These are phyloP conservation scores for Cyclopterus lumpus DNA, from an alignment of 2,797 vertebrate species.

Conservation along the genomic window DNA sequence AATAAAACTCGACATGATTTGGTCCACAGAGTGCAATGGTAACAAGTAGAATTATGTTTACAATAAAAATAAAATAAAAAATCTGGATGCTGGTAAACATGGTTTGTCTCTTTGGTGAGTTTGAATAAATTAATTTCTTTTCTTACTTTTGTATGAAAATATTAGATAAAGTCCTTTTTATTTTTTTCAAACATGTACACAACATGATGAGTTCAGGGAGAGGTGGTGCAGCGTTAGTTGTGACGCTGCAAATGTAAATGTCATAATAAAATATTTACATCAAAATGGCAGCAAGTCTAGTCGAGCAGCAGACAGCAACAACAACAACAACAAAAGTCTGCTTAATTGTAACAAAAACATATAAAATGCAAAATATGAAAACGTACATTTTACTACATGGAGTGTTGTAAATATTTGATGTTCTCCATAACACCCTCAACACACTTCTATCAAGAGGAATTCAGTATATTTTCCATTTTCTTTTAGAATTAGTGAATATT, in stretches of 20 bases:
- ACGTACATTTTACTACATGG: conserved; percentile 32
- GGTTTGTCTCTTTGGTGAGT: conserved; percentile 72
- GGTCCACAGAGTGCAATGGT: conserved; percentile 44
- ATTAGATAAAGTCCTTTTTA: conserved; percentile 16
- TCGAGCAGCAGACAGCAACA: conserved; percentile 22
- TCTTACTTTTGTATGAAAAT: conserved; percentile 38
- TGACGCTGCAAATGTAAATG: conserved; percentile 12
- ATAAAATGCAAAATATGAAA: conserved; percentile 45
- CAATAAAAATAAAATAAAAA: conserved; percentile 40
- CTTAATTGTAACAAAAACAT: conserved; percentile 30
- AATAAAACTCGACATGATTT: conserved; percentile 41
- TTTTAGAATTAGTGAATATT: conserved; percentile 7
- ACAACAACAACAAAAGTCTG: background rate
- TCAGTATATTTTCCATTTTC: background rate
- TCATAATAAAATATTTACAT: conserved; percentile 47
- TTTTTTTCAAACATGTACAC: conserved; percentile 4
- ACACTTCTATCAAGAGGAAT: conserved; percentile 13
- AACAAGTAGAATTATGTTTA: conserved; percentile 45
- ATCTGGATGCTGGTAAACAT: conserved; percentile 55
- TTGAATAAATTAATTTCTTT: conserved; percentile 30
- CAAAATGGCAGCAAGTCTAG: conserved; percentile 16
- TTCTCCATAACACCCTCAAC: conserved; percentile 42
- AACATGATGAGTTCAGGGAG: conserved; percentile 7
- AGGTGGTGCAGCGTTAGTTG: background rate
- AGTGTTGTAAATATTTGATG: conserved; percentile 5